phyloP scores from a whole-genome alignment of 2,113 vertebrate genomes.

The Xenopus borealis region DNA sequence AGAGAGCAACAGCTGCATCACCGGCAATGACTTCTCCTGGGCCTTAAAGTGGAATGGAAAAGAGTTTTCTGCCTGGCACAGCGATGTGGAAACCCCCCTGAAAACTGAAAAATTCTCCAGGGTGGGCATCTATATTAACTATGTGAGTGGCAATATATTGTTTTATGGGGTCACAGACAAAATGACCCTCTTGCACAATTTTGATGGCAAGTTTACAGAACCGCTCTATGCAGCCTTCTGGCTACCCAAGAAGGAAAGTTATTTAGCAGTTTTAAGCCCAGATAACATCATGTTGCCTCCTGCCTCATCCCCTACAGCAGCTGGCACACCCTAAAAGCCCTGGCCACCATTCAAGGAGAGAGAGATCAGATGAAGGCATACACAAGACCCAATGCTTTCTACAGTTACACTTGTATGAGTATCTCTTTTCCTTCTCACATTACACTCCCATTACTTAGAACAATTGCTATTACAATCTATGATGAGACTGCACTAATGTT shows the following conservation, averaged over 20 bases:
- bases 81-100: slow-evolving; percentile 58
- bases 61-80: slow-evolving; percentile 69
- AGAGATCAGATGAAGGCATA: no score
- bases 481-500: no score
- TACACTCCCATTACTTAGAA: no score
- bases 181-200: slow-evolving; percentile 64
- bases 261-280: slow-evolving; percentile 52
- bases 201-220: slow-evolving; percentile 68
- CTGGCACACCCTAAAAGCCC: background rate
- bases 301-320: background rate
- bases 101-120: slow-evolving; percentile 56
- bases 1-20: slow-evolving; percentile 66
- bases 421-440: no score
- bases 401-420: no score
- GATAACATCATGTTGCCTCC: slow-evolving; percentile 41
- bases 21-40: slow-evolving; percentile 70
- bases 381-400: no score
- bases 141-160: slow-evolving; percentile 57
- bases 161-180: slow-evolving; percentile 62
- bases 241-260: slow-evolving; percentile 78
- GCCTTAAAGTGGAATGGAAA: slow-evolving; percentile 66
- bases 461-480: no score
- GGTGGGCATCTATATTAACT: slow-evolving; percentile 66
- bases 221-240: slow-evolving; percentile 71
- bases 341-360: background rate